These are phyloP conservation scores for Caradrina clavipalpis DNA, from an alignment of 2,888 invertebrate species.

Conservation along the genomic window DNA sequence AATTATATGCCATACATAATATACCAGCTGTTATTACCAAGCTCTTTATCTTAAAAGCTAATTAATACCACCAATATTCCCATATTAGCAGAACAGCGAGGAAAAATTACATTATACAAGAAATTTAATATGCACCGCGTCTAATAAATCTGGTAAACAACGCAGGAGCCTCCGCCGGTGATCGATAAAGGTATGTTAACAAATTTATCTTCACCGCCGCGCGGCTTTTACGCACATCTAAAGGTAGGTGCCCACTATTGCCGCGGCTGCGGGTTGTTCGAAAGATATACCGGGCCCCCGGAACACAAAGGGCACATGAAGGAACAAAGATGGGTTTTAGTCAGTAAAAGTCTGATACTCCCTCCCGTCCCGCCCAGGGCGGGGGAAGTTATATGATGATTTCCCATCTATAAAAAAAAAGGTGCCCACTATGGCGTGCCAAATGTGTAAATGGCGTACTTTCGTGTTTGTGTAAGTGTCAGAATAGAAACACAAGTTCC, in stretches of 20 bases:
- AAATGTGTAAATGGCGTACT: too few species aligned
- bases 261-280: too few species aligned
- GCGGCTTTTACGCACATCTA: slow-evolving; percentile 22
- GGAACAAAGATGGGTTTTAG: too few species aligned
- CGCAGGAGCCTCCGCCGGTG: slow-evolving; percentile 21
- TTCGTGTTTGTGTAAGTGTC: background rate
- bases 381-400: too few species aligned
- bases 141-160: slow-evolving; percentile 56
- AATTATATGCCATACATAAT: too few species aligned
- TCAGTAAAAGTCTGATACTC: too few species aligned
- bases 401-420: too few species aligned
- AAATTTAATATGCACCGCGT: slow-evolving; percentile 54
- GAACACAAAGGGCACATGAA: too few species aligned
- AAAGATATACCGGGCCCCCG: too few species aligned
- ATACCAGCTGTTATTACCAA: slow-evolving; percentile 20
- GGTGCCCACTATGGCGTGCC: background rate
- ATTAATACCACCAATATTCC: background rate
- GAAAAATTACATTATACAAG: slow-evolving; percentile 49
- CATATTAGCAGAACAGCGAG: slow-evolving; percentile 9
- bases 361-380: too few species aligned
- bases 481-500: background rate
- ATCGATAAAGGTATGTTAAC: slow-evolving; percentile 54
- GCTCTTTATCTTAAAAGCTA: background rate
- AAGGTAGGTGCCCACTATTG: background rate
- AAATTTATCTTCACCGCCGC: slow-evolving; percentile 37